Evolutionary conservation across 2,797 vertebrate genomes (phyloP), one percentile per base, ranked within the genome.

Genomic region (Moxostoma hubbsi): DNA sequence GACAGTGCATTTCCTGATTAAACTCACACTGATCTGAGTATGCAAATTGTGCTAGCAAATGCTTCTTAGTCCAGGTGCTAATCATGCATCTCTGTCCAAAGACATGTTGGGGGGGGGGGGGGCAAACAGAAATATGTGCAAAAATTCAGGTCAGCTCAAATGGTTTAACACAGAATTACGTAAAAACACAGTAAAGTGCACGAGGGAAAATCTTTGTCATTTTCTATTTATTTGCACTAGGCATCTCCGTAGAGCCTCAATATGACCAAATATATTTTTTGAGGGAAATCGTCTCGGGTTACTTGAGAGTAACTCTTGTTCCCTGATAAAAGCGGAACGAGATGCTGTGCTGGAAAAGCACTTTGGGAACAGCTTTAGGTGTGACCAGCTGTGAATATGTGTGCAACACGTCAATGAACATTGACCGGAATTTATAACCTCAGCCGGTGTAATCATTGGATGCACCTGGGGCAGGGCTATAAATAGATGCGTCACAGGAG

Each of bases 1-100:
- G 36, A 55, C 55, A 77, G 66, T 43, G 68, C 80, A 80, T 87
- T 75, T 69, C 71, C n/a, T 84, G 82, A 86, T 89, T 85, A 24
- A 85, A 86, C 86, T 79, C 18, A 18, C 58, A 64, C 55, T 13
- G 81, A 85, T 82, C 66, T 72, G 72, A 78, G 69, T 47, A 59
- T 18, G 13, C 74, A 80, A 83, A 75, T 82, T 65, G 79, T 64
- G 77, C 15, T n/a, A 76, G 75, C 59, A 58, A 53, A 69, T 67
- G 80, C 83, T 73, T 81, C 50, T 53, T 51, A 70, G 79, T 75
- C 47, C 13, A 15, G 7, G 50, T 65, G 71, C 70, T 81, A 82
- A 85, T 81, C 62, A 36, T 67, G 53, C 55, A 76, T 72, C 18
- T 18, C 18, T 18, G 18, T 1, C 18, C 18, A 18, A 18, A 1